Base-by-base conservation (phyloP, 2,797 vertebrate species). In the Esox masquinongy region DNA sequence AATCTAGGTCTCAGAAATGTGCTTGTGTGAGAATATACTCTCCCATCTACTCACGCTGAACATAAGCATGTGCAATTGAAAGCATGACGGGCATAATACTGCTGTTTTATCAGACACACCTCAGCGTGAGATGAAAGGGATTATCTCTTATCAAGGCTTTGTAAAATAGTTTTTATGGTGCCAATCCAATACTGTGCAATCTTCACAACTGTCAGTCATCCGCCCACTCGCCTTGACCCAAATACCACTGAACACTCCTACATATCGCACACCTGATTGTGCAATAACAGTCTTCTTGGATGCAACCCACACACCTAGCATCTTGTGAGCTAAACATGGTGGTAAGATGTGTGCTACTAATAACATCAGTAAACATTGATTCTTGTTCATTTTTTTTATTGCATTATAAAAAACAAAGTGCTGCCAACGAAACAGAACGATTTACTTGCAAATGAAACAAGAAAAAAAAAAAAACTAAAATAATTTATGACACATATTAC, bases 401-500 rank as follows among this genome's bases (percentile, higher is more conserved):
- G 64, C 78, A 80, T 78, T 79, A 82, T 82, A 84, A 77, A 85
- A 86, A 91, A 85, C 78, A 83, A 92, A 90, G 89, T 90, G 90
- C 88, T 84, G 79, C 70, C 85, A 81, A 56, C 71, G 78, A 87
- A 90, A 88, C 64, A 84, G 68, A 88, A 82, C 77, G 78, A 43
- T 75, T 85, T 85, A 80, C 72, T 80, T 82, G 73, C 70, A 88
- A 84, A 86, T 72, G 47, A 85, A 84, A 70, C 29, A n/a, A 81
- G 78, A 72, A 71, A 75, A 74, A 69, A 74, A 69, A 77, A 81
- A 85, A 74, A 9, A 78, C 85, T 87, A 93, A 90, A 92, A 95
- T 94, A 94, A 94, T 89, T 94, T 94, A 93, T 85, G 88, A 92
- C 87, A 91, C 88, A 82, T 82, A 79, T 81, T 81, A 79, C 86